A percentile compares a stretch with the other conserved stretches of the same genome.
phyloP scores from a whole-genome alignment of 2,888 invertebrate species.

The Rhagophthalmus giganteus region DNA sequence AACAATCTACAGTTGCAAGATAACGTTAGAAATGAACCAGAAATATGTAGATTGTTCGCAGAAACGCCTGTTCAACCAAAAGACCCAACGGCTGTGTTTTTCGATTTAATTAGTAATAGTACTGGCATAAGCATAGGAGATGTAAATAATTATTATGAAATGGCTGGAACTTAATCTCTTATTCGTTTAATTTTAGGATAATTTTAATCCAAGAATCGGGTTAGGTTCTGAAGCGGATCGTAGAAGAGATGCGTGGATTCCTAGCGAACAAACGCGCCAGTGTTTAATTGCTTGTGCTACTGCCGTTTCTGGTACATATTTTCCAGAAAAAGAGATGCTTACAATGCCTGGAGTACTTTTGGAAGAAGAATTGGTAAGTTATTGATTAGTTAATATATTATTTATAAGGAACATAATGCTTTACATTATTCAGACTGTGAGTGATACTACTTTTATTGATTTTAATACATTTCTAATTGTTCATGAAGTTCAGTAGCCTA shows the following conservation, averaged over 20 bases:
- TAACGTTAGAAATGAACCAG: constrained; percentile 50
- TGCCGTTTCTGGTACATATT: constrained; percentile 69
- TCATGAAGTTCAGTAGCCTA: too few relatives aligned
- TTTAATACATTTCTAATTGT: too few relatives aligned
- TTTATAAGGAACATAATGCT: too few relatives aligned
- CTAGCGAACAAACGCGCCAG: constrained; percentile 73
- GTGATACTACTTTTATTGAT: too few relatives aligned
- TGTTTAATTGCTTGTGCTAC: constrained; percentile 66
- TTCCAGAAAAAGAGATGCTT: constrained; percentile 72
- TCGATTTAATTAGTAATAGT: constrained; percentile 54
- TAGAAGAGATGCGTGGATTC: constrained; percentile 78
- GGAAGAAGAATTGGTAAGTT: constrained; percentile 77
- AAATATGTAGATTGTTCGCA: constrained; percentile 56
- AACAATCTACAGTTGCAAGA: constrained; percentile 36
- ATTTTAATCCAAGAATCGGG: constrained; percentile 48
- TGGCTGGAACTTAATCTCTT: too few relatives aligned
- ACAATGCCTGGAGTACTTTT: constrained; percentile 84
- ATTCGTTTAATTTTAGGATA: constrained; percentile 44
- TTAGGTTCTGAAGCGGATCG: constrained; percentile 62
- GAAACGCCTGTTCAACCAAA: constrained; percentile 51
- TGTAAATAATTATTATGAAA: too few relatives aligned
- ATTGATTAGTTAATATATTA: background rate
- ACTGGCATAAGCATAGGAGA: constrained; percentile 27
- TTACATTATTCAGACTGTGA: background rate
- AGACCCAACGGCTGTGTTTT: constrained; percentile 55